Evolutionary conservation across 1,140 invertebrate species (phyloP), one percentile per base, ranked within the genome.

Genomic region (Sesamia nonagrioides): DNA sequence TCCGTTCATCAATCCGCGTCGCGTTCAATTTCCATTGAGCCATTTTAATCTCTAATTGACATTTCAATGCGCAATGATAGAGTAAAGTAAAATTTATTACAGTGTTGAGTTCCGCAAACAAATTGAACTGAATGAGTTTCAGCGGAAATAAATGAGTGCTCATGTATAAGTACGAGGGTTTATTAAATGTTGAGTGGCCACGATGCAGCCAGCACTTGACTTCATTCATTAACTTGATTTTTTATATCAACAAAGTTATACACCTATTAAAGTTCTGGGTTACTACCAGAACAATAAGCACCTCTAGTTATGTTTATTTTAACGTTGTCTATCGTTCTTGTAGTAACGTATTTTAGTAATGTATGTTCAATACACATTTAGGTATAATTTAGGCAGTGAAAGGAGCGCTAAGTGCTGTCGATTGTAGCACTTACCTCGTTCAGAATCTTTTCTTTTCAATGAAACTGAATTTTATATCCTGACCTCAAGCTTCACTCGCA

Each of bases 11-110:
- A 91, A 88, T 91, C 86, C 80, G 80, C 73, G 85, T 87, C 87
- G 79, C 81, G 71, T 87, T 86, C 81, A 87, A 88, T 89, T 87
- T 86, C 82, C 84, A 82, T 84, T 81, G 80, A 80, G 82, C 73
- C 73, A 71, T 89, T 91, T 91, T 86, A 90, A 88, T 87, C 87
- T 86, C 83, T 88, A 91, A 88, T 91, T 91, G 87, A 88, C 86
- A 87, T 90, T 89, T 88, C 79, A 85, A 84, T 78, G 73, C 78
- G 81, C 83, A 85, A 80, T 88, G 79, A 89, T 85, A 82, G 80
- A 84, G 69, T 88, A 80, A 75, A 61, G 73, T 83, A 80, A 82
- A 84, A 88, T 87, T 88, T 84, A 88, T 86, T 87, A 83, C 33
- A 17, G 68, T 58, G 66, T 69, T 71, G 76, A 78, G 66, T 48